Evolutionary conservation across 1,140 invertebrate genomes (phyloP).

Genomic region (Hermatobates lingyangjiaoensis): DNA sequence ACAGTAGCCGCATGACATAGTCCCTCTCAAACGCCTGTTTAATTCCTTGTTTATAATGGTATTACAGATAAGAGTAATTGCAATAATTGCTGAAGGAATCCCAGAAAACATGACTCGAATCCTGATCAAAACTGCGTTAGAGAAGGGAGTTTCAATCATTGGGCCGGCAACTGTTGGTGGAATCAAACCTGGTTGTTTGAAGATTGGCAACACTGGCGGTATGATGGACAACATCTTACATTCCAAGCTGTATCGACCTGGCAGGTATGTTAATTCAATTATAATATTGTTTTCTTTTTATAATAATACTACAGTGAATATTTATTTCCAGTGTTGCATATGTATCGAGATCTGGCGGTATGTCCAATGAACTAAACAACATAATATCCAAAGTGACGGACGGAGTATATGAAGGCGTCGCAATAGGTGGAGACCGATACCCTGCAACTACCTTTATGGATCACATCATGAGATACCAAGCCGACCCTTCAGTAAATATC

Average conservation of each 20-base stretch:
- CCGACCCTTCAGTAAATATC: conserved; percentile 34
- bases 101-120: conserved; percentile 96
- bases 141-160: conserved; percentile 71
- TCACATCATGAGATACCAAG: conserved; percentile 73
- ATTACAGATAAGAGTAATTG: conserved; percentile 70
- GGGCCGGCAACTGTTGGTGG: conserved; percentile 96
- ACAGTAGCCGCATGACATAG: no score
- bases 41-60: conserved; percentile 3
- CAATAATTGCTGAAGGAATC: conserved; percentile 98
- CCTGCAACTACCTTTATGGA: conserved; percentile 98
- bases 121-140: conserved; percentile 67
- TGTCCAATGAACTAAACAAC: conserved; percentile 99
- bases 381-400: conserved; percentile 93
- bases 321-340: conserved; percentile 72
- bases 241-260: conserved; percentile 88
- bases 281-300: no score
- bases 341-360: conserved; percentile 93
- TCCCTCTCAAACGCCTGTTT: no score
- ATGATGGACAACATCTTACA: conserved; percentile 99
- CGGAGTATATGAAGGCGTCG: conserved; percentile 94
- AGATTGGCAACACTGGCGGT: conserved; percentile 97
- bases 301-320: no score
- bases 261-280: conserved; percentile 40
- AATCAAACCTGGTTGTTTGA: conserved; percentile 97
- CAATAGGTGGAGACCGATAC: conserved; percentile 98